phyloP scores from a whole-genome alignment of 1,140 invertebrate genomes.

The Solen grandis region DNA sequence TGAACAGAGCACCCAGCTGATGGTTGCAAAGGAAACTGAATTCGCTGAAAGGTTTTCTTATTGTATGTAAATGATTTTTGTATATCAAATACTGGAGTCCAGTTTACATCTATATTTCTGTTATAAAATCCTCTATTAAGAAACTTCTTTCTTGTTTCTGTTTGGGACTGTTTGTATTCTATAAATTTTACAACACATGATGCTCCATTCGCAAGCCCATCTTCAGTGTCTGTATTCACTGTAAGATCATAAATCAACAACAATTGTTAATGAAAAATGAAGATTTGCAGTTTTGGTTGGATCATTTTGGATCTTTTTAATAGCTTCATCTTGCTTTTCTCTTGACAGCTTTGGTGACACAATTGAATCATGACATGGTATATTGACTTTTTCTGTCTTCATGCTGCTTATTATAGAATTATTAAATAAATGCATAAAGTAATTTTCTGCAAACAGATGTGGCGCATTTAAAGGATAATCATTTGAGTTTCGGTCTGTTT shows the following conservation, averaged over 20 bases:
- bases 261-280: constrained; percentile 19
- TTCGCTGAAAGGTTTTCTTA: not conserved
- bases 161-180: constrained; percentile 18
- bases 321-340: constrained; percentile 16
- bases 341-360: constrained; percentile 12
- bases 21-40: no score
- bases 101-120: constrained; percentile 15
- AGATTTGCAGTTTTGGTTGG: constrained; percentile 2
- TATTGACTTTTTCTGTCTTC: constrained; percentile 4
- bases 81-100: constrained; percentile 35
- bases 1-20: constrained; percentile 17
- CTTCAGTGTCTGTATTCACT: constrained; percentile 13
- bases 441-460: constrained; percentile 16
- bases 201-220: constrained; percentile 33
- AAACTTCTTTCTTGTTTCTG: constrained; percentile 7
- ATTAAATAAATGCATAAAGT: constrained; percentile 30
- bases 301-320: constrained; percentile 3
- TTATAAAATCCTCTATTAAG: constrained; percentile 25
- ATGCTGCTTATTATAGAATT: constrained; percentile 7
- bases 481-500: no score
- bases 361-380: constrained; percentile 33
- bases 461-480: no score
- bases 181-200: constrained; percentile 30
- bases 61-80: constrained; percentile 16
- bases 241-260: constrained; percentile 44